Evolutionary conservation across 2,113 vertebrate species (phyloP), one percentile per base, ranked within the genome.

Genomic region (Corythaeola cristata): DNA sequence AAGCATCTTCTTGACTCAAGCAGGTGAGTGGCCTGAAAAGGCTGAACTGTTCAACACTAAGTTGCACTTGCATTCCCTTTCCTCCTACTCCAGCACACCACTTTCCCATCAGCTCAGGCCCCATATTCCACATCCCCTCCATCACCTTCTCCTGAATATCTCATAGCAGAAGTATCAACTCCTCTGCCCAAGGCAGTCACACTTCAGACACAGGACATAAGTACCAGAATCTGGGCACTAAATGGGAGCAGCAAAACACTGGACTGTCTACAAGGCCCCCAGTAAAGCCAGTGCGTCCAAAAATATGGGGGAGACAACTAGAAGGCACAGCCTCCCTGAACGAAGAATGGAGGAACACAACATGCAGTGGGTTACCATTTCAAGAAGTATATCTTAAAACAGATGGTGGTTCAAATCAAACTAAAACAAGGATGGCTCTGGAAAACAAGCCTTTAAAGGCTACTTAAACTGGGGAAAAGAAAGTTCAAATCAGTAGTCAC

Each of bases 261-360:
- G 62, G 20, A 10, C 44, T 9, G 13, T 20, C 30, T 11, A 37
- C 24, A 50, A 50, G 20, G 5, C 32, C 22, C 45, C 52, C 49
- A 55, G 28, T 27, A 74, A 63, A 87, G 33, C 37, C 32, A 6
- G 17, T 1, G 0, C 11, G 5, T 11, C 8, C 6, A 15, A 15
- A n/a, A 64, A 35, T 0, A 12, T 0, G 0, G 8, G 7, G 41
- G 58, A 62, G 55, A 59, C 27, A 74, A 62, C 5, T 5, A 3
- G 16, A 30, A 90, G 18, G 24, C 28, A 69, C 35, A 45, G 6
- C 3, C 1, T 28, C n/a, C 13, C 45, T 19, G 20, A 52, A 23
- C 1, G 12, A 47, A n/a, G 37, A 22, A 27, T 11, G 8, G 0
- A 64, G 26, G 64, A 56, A 9, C 33, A n/a, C n/a, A 45, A 49